These are phyloP conservation scores for Erebia palarica DNA, from an alignment of 2,888 invertebrate species.

Conservation along the genomic window DNA sequence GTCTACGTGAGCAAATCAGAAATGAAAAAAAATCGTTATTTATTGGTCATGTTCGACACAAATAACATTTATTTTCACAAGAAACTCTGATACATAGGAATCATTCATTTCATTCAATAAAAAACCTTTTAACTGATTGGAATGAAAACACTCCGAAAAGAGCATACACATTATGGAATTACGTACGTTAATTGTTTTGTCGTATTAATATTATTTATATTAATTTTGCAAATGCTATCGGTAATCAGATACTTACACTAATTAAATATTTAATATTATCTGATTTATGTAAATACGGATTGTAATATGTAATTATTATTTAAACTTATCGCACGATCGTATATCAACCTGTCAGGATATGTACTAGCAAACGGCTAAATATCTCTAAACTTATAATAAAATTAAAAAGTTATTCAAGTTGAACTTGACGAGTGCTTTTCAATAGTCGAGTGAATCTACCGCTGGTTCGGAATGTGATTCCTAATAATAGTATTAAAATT, in stretches of 20 bases:
- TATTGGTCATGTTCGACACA: background rate
- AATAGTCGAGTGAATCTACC: too few relatives aligned
- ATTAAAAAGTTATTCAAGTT: too few relatives aligned
- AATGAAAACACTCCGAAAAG: slow-evolving; percentile 30
- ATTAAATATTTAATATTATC: slow-evolving; percentile 30
- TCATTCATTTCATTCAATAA: slow-evolving; percentile 13
- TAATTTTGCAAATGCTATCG: slow-evolving; percentile 20
- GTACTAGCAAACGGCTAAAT: too few relatives aligned
- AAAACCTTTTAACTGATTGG: slow-evolving; percentile 37
- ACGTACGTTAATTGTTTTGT: slow-evolving; percentile 17
- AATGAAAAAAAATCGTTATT: background rate
- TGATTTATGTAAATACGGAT: slow-evolving; percentile 11
- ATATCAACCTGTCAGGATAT: background rate
- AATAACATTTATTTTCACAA: background rate
- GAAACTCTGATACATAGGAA: slow-evolving; percentile 3
- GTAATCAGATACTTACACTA: slow-evolving; percentile 19
- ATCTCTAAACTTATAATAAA: too few relatives aligned
- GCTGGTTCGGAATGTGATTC: too few relatives aligned
- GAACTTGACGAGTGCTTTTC: too few relatives aligned
- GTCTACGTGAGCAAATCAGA: too few relatives aligned
- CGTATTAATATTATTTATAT: slow-evolving; percentile 26
- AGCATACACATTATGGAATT: slow-evolving; percentile 29
- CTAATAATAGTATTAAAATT: too few relatives aligned
- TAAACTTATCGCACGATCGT: background rate
- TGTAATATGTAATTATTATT: background rate